Evolutionary conservation across 2,888 invertebrate species (phyloP).

Genomic region (Eustalomyia histrio): DNA sequence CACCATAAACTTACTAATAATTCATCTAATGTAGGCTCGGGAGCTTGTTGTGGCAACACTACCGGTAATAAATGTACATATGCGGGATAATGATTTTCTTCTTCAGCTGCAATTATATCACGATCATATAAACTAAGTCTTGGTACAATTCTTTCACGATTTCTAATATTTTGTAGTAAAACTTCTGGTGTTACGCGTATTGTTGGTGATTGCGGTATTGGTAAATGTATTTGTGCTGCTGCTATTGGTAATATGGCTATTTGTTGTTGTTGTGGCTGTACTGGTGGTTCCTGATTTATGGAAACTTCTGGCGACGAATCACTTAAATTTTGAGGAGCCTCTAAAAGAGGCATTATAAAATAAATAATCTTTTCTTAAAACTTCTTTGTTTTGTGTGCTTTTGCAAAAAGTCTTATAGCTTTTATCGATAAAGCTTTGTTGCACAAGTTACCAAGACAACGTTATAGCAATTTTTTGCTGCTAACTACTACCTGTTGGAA

Average conservation of each 20-base stretch:
- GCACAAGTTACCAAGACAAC: slow-evolving; percentile 32
- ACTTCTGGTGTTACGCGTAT: slow-evolving; percentile 20
- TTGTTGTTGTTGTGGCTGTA: slow-evolving; percentile 62
- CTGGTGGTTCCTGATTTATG: slow-evolving; percentile 72
- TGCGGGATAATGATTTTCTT: slow-evolving; percentile 76
- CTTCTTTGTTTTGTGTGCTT: background rate
- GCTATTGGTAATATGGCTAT: slow-evolving; percentile 55
- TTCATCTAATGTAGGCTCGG: slow-evolving; percentile 83
- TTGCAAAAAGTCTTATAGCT: background rate
- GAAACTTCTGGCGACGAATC: slow-evolving; percentile 77
- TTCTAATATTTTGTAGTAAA: slow-evolving; percentile 40
- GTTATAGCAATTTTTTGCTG: background rate
- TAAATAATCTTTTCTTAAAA: background rate
- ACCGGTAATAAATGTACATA: slow-evolving; percentile 81
- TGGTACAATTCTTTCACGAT: slow-evolving; percentile 48
- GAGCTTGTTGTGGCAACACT: slow-evolving; percentile 79
- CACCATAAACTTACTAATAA: slow-evolving; percentile 80
- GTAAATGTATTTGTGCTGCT: slow-evolving; percentile 56
- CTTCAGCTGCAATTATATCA: slow-evolving; percentile 73
- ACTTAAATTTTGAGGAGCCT: slow-evolving; percentile 73
- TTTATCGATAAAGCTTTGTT: slow-evolving; percentile 45
- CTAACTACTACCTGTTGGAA: too few relatives aligned
- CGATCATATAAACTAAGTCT: slow-evolving; percentile 71
- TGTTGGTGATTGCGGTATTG: slow-evolving; percentile 40
- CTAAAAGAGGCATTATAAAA: slow-evolving; percentile 72